Base-by-base conservation (phyloP, 2,888 invertebrate species). In the Cephus runcator region DNA sequence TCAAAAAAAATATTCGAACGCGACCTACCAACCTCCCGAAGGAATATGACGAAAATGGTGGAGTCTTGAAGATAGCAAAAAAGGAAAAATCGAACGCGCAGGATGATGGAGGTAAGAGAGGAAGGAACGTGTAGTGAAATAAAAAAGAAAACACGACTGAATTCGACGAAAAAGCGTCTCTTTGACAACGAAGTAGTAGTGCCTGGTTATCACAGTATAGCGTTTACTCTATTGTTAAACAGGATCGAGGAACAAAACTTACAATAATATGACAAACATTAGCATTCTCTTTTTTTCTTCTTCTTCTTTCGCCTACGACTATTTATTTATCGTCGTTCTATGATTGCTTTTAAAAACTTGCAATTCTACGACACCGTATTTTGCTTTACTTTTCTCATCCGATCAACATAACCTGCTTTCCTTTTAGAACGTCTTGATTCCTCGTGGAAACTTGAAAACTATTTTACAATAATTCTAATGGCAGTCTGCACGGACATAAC, bases 401-500 rank as follows among this genome's bases (percentile, higher is more conserved):
- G 23, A 23, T 23, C 23, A 56, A 56, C 40, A 23, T 56, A 23
- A 56, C 40, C 40, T 56, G 40, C 40, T 2, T 56, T 56, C 23
- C 15, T 23, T 23, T 56, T 56, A 56, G 6, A 56, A 56, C 4
- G 40, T 56, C 40, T 56, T 9, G 40, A 56, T 23, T 23, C 40
- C 23, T 56, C 2, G 40, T 56, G 40, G 40, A 56, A 56, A 56
- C 6, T 56, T 6, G 23, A 56, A 23, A 23, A 56, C 40, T 23
- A 56, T 9, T 56, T 56, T 56, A 56, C 78, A 79, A 56, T 69
- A n/a, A 35, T 78, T 77, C 82, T 86, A 86, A 82, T 86, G 87
- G 87, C 87, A 86, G 86, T 86, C 80, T 81, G 81, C 81, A 75
- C 80, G 78, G 84, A 86, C 81, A 79, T 85, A 81, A 82, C 81